Evolutionary conservation across 1,140 invertebrate genomes (phyloP), one percentile per base, ranked within the genome.

Genomic region (Wiebesia pumilae): DNA sequence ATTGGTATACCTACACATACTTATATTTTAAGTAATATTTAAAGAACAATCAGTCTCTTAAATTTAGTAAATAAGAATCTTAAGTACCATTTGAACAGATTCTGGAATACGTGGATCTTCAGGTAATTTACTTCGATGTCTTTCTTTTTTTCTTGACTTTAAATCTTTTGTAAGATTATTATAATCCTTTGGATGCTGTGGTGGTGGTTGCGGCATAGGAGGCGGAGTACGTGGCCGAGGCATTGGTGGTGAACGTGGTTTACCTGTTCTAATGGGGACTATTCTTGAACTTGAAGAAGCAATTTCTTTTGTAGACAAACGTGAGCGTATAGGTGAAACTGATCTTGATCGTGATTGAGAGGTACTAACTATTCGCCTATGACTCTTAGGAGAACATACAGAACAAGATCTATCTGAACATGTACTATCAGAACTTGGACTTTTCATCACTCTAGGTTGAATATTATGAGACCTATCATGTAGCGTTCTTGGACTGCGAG

Each of bases 371-470:
- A 90, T 86, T 14, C 91, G 91, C 51, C 91, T 91, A 51, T 92
- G 91, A 87, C 93, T 93, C 81, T 94, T 94, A 10, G 94, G 94
- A 33, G 94, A 95, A 91, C 97, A 97, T 6, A 97, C 96, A 0
- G 96, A 97, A 90, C 97, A 97, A 0, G 96, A 97, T 91, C 96
- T 96, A 90, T 97, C 96, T 0, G 96, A 97, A 89, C 97, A 97
- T 88, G 96, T 97, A 92, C 96, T 97, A 33, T 96, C 95, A 0
- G 96, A 96, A 82, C 96, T 97, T 1, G 96, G 92, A 83, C 92
- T 93, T 10, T 93, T 84, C 0, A 40, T n/a, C 71, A 75, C 30
- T 86, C 65, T 54, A 54, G 40, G 77, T 81, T 77, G 87, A 90
- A 24, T 69, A 65, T 75, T 71, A 43, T 81, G 77, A 73, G 77